These are phyloP conservation scores for Ctenoplectra terminalis DNA, from an alignment of 1,140 invertebrate species.

Conservation along the genomic window DNA sequence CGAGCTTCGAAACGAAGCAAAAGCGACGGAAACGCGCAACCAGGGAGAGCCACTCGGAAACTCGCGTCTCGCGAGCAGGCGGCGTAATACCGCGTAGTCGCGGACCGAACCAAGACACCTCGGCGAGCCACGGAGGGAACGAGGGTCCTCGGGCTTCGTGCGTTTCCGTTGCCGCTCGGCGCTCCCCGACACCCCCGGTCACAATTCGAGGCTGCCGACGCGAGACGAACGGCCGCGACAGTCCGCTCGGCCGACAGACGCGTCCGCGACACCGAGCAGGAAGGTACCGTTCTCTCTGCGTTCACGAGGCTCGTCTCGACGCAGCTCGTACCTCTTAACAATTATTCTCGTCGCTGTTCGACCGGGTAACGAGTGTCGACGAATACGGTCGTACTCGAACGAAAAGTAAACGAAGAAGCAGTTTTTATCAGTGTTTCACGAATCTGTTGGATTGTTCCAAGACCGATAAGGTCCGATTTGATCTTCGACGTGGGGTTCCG, in stretches of 20 bases:
- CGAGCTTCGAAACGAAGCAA: neutral
- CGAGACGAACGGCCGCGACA: slow-evolving; percentile 75
- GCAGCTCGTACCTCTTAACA: slow-evolving; percentile 18
- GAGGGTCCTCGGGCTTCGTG: slow-evolving; percentile 60
- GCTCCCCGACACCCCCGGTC: slow-evolving; percentile 63
- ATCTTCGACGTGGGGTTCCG: neutral
- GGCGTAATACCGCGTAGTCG: slow-evolving; percentile 60
- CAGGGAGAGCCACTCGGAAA: slow-evolving; percentile 54
- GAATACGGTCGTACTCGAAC: neutral
- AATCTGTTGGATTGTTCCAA: neutral
- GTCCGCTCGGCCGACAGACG: slow-evolving; percentile 77
- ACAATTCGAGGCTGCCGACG: slow-evolving; percentile 69
- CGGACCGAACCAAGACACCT: slow-evolving; percentile 38
- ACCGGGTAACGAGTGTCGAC: neutral
- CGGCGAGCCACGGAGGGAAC: slow-evolving; percentile 32
- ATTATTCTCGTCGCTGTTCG: neutral
- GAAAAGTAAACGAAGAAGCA: neutral
- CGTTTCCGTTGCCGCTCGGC: slow-evolving; percentile 65
- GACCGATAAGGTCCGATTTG: neutral
- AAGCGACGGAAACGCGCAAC: slow-evolving; percentile 8
- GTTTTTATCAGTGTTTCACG: neutral
- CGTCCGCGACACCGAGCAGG: slow-evolving; percentile 77
- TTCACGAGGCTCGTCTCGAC: slow-evolving; percentile 34
- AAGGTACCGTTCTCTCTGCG: slow-evolving; percentile 58
- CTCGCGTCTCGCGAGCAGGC: slow-evolving; percentile 58